A percentile compares a stretch with the other conserved stretches of the same genome.
Conservation (phyloP, 1,140 invertebrate species). For the Phenacoccus solenopsis region DNA sequence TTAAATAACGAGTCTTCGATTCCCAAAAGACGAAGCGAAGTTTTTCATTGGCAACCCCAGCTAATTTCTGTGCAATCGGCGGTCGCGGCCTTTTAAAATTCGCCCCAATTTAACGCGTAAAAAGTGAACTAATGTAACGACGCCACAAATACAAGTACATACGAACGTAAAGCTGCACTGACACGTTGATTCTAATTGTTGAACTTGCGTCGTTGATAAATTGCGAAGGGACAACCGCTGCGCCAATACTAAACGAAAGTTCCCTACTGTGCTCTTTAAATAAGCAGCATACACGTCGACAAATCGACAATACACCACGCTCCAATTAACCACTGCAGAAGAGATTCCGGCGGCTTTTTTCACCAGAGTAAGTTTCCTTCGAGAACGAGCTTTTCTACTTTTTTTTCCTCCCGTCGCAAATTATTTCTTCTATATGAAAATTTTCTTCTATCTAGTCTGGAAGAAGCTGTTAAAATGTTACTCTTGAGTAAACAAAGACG, state of each 20-base stretch:
- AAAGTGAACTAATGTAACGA: too few species aligned
- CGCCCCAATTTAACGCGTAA: too few species aligned
- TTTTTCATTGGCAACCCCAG: too few species aligned
- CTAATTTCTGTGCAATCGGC: too few species aligned
- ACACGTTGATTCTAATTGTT: not conserved
- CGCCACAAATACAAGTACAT: not conserved
- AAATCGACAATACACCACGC: not conserved
- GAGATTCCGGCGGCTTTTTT: not conserved
- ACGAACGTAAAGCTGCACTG: too few species aligned
- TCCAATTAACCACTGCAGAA: slow-evolving; percentile 5
- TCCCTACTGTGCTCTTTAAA: not conserved
- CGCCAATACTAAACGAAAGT: not conserved
- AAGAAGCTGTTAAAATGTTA: slow-evolving; percentile 4
- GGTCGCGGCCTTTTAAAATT: too few species aligned
- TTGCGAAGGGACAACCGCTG: slow-evolving; percentile 12
- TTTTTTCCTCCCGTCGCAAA: not conserved
- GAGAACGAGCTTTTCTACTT: too few species aligned
- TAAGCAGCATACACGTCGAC: not conserved
- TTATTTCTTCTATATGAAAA: not conserved
- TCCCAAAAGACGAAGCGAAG: too few species aligned
- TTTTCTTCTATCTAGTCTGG: not conserved
- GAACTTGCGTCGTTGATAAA: not conserved
- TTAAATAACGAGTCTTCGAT: too few species aligned
- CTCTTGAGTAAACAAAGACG: slow-evolving; percentile 5
- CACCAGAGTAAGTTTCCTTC: not conserved